phyloP scores from a whole-genome alignment of 2,113 vertebrate genomes.

The Geococcyx californianus region DNA sequence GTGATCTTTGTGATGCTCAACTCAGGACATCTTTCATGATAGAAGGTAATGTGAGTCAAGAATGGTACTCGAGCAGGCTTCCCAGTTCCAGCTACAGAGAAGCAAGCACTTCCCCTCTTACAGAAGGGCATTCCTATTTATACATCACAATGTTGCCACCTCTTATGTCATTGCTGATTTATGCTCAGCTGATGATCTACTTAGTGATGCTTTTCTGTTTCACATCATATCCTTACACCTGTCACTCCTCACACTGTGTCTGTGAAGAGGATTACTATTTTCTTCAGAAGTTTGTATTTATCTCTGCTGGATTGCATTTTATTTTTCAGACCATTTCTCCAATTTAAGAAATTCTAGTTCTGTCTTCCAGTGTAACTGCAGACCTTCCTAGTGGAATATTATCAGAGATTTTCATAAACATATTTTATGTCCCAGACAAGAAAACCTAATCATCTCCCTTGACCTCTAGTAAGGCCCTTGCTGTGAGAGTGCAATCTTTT shows the following conservation, averaged over 20 bases:
- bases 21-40: not conserved
- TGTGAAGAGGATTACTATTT: not conserved
- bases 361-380: not conserved
- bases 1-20: not conserved
- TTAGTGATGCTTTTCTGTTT: not conserved
- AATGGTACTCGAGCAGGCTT: accelerated
- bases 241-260: not conserved
- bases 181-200: not conserved
- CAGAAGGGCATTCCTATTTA: not conserved
- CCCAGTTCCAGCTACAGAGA: not conserved
- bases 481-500: not conserved
- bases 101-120: not conserved
- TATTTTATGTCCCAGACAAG: not conserved
- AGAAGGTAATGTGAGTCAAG: not conserved
- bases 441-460: not conserved
- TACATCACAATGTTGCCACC: not conserved
- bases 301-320: not conserved
- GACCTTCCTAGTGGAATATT: not conserved
- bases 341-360: not conserved
- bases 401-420: not conserved
- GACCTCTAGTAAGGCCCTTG: not conserved
- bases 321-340: not conserved
- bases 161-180: not conserved
- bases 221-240: not conserved
- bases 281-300: not conserved